Evolutionary conservation across 2,797 vertebrate species (phyloP).

Genomic region (Loris lydekkerianus): DNA sequence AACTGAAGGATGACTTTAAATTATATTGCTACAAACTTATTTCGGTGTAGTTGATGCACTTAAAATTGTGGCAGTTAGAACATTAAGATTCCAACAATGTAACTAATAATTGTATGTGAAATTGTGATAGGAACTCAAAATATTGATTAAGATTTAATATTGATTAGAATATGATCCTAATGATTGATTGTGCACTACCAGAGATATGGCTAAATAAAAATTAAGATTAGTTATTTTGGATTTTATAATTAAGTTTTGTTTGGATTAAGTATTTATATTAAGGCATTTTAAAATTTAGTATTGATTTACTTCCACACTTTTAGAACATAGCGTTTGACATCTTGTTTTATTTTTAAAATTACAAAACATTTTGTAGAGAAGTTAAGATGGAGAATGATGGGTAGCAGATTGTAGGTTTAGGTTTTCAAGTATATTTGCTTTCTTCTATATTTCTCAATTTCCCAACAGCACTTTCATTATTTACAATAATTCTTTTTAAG

Average conservation of each 20-base stretch:
- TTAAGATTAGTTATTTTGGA: not conserved
- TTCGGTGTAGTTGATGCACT: slow-evolving; percentile 72
- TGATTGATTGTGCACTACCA: not conserved
- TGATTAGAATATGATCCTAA: not conserved
- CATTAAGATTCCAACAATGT: slow-evolving; percentile 71
- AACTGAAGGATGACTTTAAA: slow-evolving; percentile 72
- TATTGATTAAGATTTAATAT: slow-evolving; percentile 47
- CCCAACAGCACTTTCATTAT: not conserved
- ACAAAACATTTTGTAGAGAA: not conserved
- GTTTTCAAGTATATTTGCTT: slow-evolving; percentile 22
- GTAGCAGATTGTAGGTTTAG: not conserved
- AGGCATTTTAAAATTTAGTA: slow-evolving; percentile 36
- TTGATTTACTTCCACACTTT: slow-evolving; percentile 29
- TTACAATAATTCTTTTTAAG: slow-evolving; percentile 16
- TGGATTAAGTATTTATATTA: not conserved
- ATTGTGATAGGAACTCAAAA: slow-evolving; percentile 59
- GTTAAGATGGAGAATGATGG: not conserved
- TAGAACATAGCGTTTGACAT: not conserved
- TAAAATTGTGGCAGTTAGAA: slow-evolving; percentile 79
- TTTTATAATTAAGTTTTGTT: not conserved
- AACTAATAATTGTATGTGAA: slow-evolving; percentile 65
- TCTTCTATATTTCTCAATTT: not conserved
- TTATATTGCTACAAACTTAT: slow-evolving; percentile 77
- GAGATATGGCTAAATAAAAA: not conserved
- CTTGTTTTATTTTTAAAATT: slow-evolving; percentile 25